A percentile compares a stretch with the other conserved stretches of the same genome.
Conservation (phyloP, 2,797 vertebrate genomes). For the Lycodopsis pacificus region DNA sequence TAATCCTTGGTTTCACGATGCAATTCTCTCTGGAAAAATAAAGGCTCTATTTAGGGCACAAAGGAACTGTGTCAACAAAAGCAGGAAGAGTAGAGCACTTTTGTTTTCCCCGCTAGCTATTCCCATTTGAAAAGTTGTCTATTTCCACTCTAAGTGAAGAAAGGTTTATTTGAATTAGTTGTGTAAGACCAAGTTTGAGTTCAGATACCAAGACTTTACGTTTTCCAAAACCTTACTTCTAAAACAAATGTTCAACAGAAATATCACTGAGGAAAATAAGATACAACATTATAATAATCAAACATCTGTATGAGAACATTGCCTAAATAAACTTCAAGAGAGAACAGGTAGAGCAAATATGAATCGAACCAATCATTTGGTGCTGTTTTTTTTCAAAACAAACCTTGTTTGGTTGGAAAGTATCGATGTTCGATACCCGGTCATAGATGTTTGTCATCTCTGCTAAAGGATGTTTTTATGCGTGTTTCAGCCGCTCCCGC, state of each 20-base stretch:
- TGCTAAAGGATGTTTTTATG: neutral
- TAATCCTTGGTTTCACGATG: neutral
- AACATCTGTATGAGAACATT: neutral
- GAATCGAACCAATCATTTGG: neutral
- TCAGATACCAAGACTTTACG: neutral
- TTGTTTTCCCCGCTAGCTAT: too few species aligned
- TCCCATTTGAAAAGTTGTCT: too few species aligned
- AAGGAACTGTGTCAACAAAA: too few species aligned
- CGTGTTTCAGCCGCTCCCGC: too few species aligned
- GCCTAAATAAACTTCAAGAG: neutral
- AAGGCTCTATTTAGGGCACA: too few species aligned
- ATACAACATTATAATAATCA: neutral
- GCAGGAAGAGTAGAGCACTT: too few species aligned
- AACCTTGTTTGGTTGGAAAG: neutral
- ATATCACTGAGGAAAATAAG: neutral
- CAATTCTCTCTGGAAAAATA: neutral
- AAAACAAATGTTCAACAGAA: neutral
- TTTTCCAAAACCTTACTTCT: neutral
- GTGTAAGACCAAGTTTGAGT: neutral
- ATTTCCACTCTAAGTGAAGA: neutral
- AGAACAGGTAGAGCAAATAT: neutral
- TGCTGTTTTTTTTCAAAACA: too few species aligned
- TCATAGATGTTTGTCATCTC: neutral
- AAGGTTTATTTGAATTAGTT: neutral
- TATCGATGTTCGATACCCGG: neutral